Evolutionary conservation across 2,113 vertebrate genomes (phyloP), one percentile per base, ranked within the genome.

Genomic region (Lanius collurio): DNA sequence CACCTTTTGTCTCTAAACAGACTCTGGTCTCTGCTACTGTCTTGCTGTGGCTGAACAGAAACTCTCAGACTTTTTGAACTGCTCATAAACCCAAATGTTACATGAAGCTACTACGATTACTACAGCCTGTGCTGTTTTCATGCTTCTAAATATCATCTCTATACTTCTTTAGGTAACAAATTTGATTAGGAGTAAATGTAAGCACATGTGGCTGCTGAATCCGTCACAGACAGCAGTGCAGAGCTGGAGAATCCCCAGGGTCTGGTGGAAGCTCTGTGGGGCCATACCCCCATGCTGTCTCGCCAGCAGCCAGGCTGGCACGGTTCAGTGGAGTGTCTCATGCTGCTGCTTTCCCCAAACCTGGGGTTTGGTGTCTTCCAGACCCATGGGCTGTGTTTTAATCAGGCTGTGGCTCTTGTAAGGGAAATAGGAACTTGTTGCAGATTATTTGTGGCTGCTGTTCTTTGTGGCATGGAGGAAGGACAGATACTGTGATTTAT

Each of bases 341-440:
- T 13, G 30, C 68, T 90, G 17, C 80, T 77, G 26, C 27, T 91
- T 24, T 69, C 56, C 78, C 59, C 60, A 46, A 2, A 67, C 59
- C 21, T 0, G 0, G 42, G 14, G 5, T 50, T 78, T 0, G 0
- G 26, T 67, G 65, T 57, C 47, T 63, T 70, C 21, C 0, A 6
- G 74, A 85, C 17, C 56, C 47, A 2, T 15, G 56, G 31, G 21
- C 15, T 39, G 42, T 87, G 88, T 59, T 92, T 59, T 67, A 55
- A 85, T 79, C 68, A 39, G 35, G 5, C 50, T 71, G 85, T 47
- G 62, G 75, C 70, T 85, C 68, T 69, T 81, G 53, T 52, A 65
- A 90, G n/a, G 57, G 41, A 79, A 90, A 47, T 30, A 65, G 75
- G 77, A 86, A 74, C 78, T 88, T 49, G 74, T 19, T 84, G 57